These are phyloP conservation scores for Oenanthe melanoleuca DNA, from an alignment of 2,113 vertebrate genomes.

Conservation along the genomic window DNA sequence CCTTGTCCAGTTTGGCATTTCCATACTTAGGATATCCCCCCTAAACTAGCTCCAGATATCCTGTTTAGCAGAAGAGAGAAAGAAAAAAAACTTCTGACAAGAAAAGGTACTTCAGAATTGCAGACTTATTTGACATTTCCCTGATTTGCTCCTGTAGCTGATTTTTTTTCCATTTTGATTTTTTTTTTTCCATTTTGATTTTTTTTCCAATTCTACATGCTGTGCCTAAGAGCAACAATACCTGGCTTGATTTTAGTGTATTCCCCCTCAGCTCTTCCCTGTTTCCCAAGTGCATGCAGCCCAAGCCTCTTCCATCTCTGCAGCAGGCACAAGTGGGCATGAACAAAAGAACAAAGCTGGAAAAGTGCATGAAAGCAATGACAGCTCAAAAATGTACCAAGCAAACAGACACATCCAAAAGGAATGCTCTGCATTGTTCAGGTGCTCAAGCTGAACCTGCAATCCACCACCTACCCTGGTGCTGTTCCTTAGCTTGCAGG, in stretches of 20 bases:
- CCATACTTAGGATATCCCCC: neutral
- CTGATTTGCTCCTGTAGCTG: neutral
- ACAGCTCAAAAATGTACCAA: neutral
- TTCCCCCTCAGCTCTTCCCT: neutral
- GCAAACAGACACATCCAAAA: neutral
- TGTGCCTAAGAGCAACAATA: rapidly evolving
- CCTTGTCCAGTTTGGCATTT: neutral
- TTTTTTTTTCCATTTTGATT: neutral
- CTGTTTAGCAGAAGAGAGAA: neutral
- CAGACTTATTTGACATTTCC: neutral
- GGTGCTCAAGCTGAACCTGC: neutral
- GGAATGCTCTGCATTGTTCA: neutral
- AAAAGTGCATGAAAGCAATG: neutral
- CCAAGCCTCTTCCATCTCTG: neutral
- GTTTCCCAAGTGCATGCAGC: neutral
- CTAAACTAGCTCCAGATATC: neutral
- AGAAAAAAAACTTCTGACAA: neutral
- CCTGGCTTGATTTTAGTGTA: neutral
- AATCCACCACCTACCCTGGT: rapidly evolving
- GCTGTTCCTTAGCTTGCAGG: neutral
- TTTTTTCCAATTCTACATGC: no score
- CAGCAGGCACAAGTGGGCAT: neutral
- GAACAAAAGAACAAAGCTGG: neutral
- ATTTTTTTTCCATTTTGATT: neutral
- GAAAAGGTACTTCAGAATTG: neutral